Conservation (phyloP, 2,113 vertebrate genomes). For the Tychaedon coryphoeus region DNA sequence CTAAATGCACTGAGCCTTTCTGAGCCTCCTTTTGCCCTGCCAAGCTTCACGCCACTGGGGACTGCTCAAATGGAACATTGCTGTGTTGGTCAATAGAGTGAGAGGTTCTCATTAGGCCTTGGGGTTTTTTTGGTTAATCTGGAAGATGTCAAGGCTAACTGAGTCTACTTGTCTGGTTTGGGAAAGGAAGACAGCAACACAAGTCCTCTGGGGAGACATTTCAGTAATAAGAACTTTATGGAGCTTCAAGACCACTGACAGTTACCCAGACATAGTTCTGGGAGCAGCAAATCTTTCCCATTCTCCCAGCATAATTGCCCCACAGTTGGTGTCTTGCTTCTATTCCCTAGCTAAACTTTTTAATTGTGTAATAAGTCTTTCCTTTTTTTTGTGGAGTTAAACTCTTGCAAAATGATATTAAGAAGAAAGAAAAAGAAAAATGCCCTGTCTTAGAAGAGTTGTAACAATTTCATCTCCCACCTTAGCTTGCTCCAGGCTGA, state of each 20-base stretch:
- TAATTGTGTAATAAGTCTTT: not conserved
- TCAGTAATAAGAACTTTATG: not conserved
- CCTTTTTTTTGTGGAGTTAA: not conserved
- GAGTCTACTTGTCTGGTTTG: not conserved
- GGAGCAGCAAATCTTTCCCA: not conserved
- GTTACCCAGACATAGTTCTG: not conserved
- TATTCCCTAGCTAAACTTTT: not conserved
- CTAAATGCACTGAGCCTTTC: not conserved
- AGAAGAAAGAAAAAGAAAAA: no score
- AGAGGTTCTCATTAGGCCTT: not conserved
- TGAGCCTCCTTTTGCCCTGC: not conserved
- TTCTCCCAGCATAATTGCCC: not conserved
- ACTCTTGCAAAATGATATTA: not conserved
- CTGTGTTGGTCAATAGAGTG: not conserved
- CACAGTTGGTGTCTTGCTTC: not conserved
- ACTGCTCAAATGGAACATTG: not conserved
- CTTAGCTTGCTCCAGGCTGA: not conserved
- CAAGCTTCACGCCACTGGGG: fast-evolving
- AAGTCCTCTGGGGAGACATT: not conserved
- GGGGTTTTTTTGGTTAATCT: not conserved
- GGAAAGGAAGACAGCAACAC: not conserved
- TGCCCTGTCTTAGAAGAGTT: not conserved
- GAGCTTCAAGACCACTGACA: not conserved
- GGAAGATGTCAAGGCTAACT: not conserved
- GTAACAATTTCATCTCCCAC: not conserved